Evolutionary conservation across 2,113 vertebrate genomes (phyloP).

Genomic region (Archocentrus centrarchus): DNA sequence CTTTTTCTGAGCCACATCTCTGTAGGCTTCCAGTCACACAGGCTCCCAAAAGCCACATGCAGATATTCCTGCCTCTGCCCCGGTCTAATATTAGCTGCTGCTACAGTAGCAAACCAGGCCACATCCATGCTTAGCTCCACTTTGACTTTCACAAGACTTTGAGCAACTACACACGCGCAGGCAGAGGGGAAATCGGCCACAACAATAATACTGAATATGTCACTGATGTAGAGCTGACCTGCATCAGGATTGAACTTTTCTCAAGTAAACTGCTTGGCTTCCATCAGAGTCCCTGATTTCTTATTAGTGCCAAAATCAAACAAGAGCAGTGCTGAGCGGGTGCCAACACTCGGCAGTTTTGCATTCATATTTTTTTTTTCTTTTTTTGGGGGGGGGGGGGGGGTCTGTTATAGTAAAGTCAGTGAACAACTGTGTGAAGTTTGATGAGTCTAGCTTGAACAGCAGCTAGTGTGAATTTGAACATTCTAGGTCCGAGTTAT

Average conservation of each 20-base stretch:
- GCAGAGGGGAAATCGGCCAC: not conserved
- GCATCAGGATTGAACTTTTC: not conserved
- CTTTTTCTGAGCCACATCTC: constrained; percentile 77
- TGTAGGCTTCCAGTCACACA: constrained; percentile 61
- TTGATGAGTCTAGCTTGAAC: too few relatives aligned
- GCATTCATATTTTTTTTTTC: too few relatives aligned
- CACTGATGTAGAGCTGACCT: not conserved
- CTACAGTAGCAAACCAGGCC: constrained; percentile 69
- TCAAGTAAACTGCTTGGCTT: not conserved
- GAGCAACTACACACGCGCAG: constrained; percentile 17
- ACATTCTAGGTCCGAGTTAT: too few relatives aligned
- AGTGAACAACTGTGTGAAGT: too few relatives aligned
- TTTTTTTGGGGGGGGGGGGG: too few relatives aligned
- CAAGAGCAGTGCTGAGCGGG: too few relatives aligned
- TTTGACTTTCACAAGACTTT: constrained; percentile 77
- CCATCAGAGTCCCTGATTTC: not conserved
- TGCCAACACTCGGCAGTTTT: too few relatives aligned
- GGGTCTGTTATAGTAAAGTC: too few relatives aligned
- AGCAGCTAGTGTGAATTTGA: too few relatives aligned
- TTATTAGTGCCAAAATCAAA: constrained; percentile 16
- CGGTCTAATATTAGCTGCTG: constrained; percentile 76
- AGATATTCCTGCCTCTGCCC: constrained; percentile 47
- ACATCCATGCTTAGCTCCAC: constrained; percentile 43
- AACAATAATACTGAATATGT: not conserved
- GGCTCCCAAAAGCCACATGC: constrained; percentile 67